phyloP scores from a whole-genome alignment of 2,888 invertebrate species.

The Isoperla grammatica region DNA sequence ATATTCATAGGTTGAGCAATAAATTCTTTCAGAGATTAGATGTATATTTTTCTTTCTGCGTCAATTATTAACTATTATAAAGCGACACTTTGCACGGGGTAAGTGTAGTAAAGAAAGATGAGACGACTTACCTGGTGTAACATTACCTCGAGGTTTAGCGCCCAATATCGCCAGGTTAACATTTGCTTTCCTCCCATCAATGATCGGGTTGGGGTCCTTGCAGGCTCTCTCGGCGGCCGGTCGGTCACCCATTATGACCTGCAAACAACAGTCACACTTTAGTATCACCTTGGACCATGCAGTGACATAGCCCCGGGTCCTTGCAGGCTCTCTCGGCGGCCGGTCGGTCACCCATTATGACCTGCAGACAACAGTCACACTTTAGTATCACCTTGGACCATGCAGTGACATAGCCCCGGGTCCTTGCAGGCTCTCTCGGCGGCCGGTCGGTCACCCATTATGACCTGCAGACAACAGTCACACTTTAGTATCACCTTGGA shows the following conservation, averaged over 20 bases:
- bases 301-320: too few relatives aligned
- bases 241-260: constrained; percentile 98
- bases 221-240: constrained; percentile 93
- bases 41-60: too few relatives aligned
- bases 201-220: constrained; percentile 97
- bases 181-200: constrained; percentile 97
- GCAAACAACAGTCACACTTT: constrained; percentile 45
- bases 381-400: too few relatives aligned
- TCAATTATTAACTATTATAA: too few relatives aligned
- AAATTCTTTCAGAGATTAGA: too few relatives aligned
- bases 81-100: too few relatives aligned
- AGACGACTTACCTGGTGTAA: constrained; percentile 66
- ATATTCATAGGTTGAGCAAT: too few relatives aligned
- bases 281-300: too few relatives aligned
- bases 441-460: constrained; percentile 92
- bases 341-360: constrained; percentile 93
- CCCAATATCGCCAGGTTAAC: constrained; percentile 96
- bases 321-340: constrained; percentile 95
- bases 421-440: constrained; percentile 97
- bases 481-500: too few relatives aligned
- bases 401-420: too few relatives aligned
- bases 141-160: constrained; percentile 89
- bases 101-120: too few relatives aligned
- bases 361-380: constrained; percentile 64
- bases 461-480: constrained; percentile 71